phyloP scores from a whole-genome alignment of 2,797 vertebrate species.

The Fringilla coelebs region DNA sequence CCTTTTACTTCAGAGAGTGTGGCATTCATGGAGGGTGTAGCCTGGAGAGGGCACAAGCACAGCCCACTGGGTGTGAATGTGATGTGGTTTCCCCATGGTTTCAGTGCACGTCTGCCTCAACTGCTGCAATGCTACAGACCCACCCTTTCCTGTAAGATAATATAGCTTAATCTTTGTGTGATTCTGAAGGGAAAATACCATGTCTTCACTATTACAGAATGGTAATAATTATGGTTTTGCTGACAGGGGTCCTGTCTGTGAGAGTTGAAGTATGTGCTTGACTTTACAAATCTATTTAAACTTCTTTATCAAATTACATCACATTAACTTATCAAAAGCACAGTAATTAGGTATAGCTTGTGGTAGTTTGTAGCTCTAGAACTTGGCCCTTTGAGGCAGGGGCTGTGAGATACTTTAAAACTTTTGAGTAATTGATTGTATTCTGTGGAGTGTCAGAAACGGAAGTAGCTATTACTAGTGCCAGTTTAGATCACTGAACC shows the following conservation, averaged over 20 bases:
- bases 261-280: neutral
- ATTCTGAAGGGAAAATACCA: slow-evolving; percentile 43
- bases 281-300: neutral
- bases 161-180: slow-evolving; percentile 38
- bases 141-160: slow-evolving; percentile 77
- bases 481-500: neutral
- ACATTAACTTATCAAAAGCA: neutral
- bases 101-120: slow-evolving; percentile 43
- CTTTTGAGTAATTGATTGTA: neutral
- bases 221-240: neutral
- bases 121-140: slow-evolving; percentile 34
- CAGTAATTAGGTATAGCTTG: neutral
- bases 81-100: slow-evolving; percentile 68
- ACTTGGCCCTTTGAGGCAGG: neutral
- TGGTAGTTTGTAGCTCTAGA: neutral
- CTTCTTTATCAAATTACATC: neutral
- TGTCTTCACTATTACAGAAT: slow-evolving; percentile 26
- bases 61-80: slow-evolving; percentile 43
- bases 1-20: slow-evolving; percentile 55
- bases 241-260: slow-evolving; percentile 23
- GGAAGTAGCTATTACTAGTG: neutral
- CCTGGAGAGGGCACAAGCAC: slow-evolving; percentile 9
- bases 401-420: neutral
- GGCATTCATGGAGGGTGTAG: slow-evolving; percentile 58
- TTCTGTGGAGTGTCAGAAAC: neutral